These are phyloP conservation scores for Hetaerina americana DNA, from an alignment of 1,140 invertebrate species.

Conservation along the genomic window DNA sequence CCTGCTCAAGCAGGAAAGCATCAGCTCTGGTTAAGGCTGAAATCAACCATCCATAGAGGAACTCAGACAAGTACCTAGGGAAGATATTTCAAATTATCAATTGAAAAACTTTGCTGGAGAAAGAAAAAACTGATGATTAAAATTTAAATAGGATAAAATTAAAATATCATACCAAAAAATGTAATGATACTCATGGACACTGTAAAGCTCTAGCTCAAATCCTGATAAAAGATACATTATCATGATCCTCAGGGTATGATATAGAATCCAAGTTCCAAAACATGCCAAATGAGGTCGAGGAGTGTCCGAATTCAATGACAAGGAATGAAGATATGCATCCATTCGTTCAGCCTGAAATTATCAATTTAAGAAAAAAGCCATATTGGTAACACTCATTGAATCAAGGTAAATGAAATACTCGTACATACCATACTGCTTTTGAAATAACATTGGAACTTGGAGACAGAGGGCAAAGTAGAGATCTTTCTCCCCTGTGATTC, in stretches of 20 bases:
- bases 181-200: slow-evolving; percentile 92
- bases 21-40: slow-evolving; percentile 83
- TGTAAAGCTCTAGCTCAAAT: slow-evolving; percentile 90
- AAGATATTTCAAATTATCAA: neutral
- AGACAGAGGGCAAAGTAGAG: too few species aligned
- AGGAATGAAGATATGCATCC: slow-evolving; percentile 66
- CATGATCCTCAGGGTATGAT: slow-evolving; percentile 93
- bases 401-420: too few species aligned
- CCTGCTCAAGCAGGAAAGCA: slow-evolving; percentile 64
- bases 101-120: neutral
- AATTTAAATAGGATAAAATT: neutral
- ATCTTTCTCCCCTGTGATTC: too few species aligned
- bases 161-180: slow-evolving; percentile 63
- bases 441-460: too few species aligned
- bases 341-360: slow-evolving; percentile 70
- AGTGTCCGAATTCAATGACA: slow-evolving; percentile 51
- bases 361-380: too few species aligned
- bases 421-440: too few species aligned
- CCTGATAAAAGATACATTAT: slow-evolving; percentile 87
- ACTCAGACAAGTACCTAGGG: slow-evolving; percentile 82
- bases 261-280: slow-evolving; percentile 91
- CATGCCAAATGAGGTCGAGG: slow-evolving; percentile 65
- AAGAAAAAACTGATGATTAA: neutral
- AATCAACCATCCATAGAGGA: slow-evolving; percentile 85
- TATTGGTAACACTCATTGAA: too few species aligned